These are phyloP conservation scores for Casuarius casuarius DNA, from an alignment of 2,113 vertebrate species.

Conservation along the genomic window DNA sequence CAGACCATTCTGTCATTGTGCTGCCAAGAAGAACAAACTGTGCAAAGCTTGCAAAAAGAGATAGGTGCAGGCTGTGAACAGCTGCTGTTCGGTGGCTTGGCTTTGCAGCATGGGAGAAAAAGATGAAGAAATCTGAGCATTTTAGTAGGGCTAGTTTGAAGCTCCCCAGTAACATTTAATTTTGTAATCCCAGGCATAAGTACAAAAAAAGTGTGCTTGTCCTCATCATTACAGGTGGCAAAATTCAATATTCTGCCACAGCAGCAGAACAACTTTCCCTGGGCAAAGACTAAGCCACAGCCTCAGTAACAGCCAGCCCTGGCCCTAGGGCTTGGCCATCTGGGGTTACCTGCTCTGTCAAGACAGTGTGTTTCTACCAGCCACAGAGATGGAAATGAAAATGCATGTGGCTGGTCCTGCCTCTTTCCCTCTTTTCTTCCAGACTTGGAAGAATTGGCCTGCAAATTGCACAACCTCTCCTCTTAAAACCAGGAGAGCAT, in stretches of 20 bases:
- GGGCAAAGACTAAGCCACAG: neutral
- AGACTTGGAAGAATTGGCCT: neutral
- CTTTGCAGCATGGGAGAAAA: neutral
- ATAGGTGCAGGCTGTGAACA: neutral
- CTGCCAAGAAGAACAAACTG: neutral
- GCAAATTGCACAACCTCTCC: neutral
- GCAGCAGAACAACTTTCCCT: neutral
- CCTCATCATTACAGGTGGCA: neutral
- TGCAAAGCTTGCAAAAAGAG: neutral
- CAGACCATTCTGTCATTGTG: neutral
- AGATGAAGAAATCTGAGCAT: neutral
- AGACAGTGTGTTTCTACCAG: neutral
- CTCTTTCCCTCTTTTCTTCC: neutral
- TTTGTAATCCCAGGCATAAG: neutral
- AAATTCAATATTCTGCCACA: neutral
- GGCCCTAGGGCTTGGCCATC: neutral
- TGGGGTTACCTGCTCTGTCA: accelerated
- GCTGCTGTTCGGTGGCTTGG: neutral
- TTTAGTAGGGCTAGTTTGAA: neutral
- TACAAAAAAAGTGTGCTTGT: neutral
- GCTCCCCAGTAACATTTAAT: neutral
- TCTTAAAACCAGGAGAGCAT: neutral
- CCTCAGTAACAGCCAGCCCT: neutral
- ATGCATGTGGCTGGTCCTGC: accelerated
- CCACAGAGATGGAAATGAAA: neutral